Evolutionary conservation across 1,140 invertebrate species (phyloP), one percentile per base, ranked within the genome.

Genomic region (Vanessa atalanta): DNA sequence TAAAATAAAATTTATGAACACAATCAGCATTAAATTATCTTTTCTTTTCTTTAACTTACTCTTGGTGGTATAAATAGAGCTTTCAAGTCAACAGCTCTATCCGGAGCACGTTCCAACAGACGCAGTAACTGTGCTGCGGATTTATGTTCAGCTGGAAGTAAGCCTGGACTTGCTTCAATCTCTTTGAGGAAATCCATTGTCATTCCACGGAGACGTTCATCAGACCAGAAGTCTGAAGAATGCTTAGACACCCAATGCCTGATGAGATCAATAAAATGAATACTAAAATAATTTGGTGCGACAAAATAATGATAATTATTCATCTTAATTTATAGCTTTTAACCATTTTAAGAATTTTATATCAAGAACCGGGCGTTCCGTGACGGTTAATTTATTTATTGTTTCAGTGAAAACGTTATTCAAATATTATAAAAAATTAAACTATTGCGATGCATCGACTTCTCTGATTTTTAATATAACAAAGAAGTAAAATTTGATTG

Each of bases 71-170:
- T 90, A 8, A 99, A 93, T 5, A 99, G 87, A 20, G 95, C 92
- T 61, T 95, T 94, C 15, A 99, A 89, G 82, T 98, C 96, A 15
- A 79, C 93, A 93, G 81, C 82, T 77, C 86, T 82, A 37, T 92
- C 91, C 0, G 89, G 91, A 3, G 81, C 96, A 72, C 97, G 96
- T 43, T 96, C 96, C 9, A 99, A 94, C 20, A 98, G 93, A 65
- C 97, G 93, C 15, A 98, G 91, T 20, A 99, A 86, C 87, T 98
- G 96, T 57, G 95, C 94, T 1, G 97, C 97, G 1, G 97, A 96
- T 87, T 98, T 97, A 84, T 98, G 97, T 85, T 99, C 98, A 0
- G 97, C 96, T 0, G 97, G 97, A 47, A 98, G 92, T n/a, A 99
- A 90, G 79, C 96, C 97, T 0, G 96, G 96, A 82, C 96, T 97